Conservation (phyloP, 2,797 vertebrate genomes). For the Euthynnus affinis region DNA sequence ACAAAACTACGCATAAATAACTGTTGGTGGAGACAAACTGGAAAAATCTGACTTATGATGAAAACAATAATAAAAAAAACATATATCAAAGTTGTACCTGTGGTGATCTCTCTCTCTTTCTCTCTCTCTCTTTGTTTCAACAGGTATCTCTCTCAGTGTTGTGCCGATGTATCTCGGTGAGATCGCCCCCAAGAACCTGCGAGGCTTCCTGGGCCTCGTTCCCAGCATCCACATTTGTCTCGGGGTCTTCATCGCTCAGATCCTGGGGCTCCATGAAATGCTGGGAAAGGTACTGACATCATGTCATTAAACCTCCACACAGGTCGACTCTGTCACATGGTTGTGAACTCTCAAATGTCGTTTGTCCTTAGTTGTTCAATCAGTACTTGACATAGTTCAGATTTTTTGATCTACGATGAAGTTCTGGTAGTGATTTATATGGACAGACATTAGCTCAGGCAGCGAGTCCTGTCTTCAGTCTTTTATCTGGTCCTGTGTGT, state of each 20-base stretch:
- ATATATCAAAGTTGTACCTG: background rate
- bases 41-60: background rate
- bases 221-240: constrained; percentile 94
- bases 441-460: background rate
- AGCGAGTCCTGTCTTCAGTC: background rate
- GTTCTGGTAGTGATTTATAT: background rate
- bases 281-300: constrained; percentile 87
- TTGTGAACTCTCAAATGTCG: background rate
- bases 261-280: constrained; percentile 90
- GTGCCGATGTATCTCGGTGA: constrained; percentile 95
- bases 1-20: background rate
- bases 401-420: background rate
- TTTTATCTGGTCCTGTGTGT: background rate
- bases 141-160: constrained; percentile 92
- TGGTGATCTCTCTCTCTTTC: background rate
- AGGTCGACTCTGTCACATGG: background rate
- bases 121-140: too few relatives aligned
- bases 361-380: background rate
- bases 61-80: background rate
- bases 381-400: background rate
- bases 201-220: constrained; percentile 91
- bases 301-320: background rate
- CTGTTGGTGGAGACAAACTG: too few relatives aligned
- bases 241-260: constrained; percentile 91
- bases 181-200: constrained; percentile 91